Evolutionary conservation across 2,113 vertebrate species (phyloP).

Genomic region (Xiphophorus hellerii): DNA sequence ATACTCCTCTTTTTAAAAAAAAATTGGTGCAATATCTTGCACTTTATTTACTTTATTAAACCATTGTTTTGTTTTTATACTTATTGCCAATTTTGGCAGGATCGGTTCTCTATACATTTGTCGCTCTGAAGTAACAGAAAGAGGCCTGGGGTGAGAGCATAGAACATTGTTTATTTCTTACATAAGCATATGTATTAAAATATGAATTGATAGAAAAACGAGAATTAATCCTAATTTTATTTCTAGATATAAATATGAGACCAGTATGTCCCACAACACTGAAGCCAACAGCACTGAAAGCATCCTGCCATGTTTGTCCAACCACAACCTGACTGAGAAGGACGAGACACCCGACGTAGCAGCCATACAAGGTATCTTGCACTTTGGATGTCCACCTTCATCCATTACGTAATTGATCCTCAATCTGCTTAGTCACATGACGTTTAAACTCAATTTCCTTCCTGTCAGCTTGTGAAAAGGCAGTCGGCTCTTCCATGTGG

Average conservation of each 20-base stretch:
- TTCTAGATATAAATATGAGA: slow-evolving; percentile 82
- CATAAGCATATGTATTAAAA: too few species aligned
- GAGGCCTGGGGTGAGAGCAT: too few species aligned
- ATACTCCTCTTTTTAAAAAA: too few species aligned
- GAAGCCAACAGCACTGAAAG: slow-evolving; percentile 62
- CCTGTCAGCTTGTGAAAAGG: slow-evolving; percentile 85
- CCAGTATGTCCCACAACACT: slow-evolving; percentile 64
- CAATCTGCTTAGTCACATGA: background rate
- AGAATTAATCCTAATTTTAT: background rate
- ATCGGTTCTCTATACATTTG: too few species aligned
- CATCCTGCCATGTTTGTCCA: slow-evolving; percentile 71
- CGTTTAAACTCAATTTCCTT: background rate
- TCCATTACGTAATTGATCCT: background rate
- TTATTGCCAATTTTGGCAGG: too few species aligned
- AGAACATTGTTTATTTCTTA: too few species aligned
- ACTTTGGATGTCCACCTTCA: too few species aligned
- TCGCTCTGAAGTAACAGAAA: too few species aligned
- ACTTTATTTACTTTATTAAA: too few species aligned
- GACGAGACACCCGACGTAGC: slow-evolving; percentile 10
- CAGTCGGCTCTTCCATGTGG: slow-evolving; percentile 87
- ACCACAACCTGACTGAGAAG: slow-evolving; percentile 37
- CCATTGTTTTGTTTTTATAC: too few species aligned
- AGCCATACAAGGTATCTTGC: slow-evolving; percentile 52
- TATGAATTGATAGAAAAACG: too few species aligned
- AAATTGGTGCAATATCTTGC: too few species aligned